Conservation (phyloP, 2,888 invertebrate species). For the Mesopsocus fuscifrons region DNA sequence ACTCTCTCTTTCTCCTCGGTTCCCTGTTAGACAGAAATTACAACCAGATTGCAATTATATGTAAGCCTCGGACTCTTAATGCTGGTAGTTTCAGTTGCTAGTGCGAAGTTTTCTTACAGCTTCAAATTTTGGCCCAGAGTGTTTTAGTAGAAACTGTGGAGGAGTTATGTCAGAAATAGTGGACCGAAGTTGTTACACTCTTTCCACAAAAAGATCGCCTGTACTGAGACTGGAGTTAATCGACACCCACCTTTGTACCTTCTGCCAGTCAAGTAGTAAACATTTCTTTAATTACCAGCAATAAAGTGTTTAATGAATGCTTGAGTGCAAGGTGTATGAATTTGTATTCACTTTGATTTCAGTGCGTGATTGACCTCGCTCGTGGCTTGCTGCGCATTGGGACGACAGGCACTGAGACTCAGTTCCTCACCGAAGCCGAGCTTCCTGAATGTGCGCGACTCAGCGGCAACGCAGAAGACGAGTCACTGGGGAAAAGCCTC, state of each 20-base stretch:
- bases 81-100: too few species aligned
- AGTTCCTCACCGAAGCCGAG: constrained; percentile 64
- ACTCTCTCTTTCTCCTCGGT: constrained; percentile 5
- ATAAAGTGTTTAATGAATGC: background rate
- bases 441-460: constrained; percentile 70
- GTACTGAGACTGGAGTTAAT: too few species aligned
- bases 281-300: background rate
- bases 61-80: too few species aligned
- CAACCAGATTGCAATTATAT: too few species aligned
- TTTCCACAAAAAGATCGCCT: too few species aligned
- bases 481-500: constrained; percentile 27
- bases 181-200: too few species aligned
- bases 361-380: constrained; percentile 85
- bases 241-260: constrained; percentile 5
- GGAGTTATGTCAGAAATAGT: too few species aligned
- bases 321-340: too few species aligned
- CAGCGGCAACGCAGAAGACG: constrained; percentile 45
- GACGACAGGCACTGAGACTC: constrained; percentile 81
- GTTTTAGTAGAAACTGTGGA: too few species aligned
- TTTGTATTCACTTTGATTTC: too few species aligned
- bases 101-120: too few species aligned
- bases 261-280: background rate
- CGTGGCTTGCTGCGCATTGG: constrained; percentile 77
- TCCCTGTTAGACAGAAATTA: constrained; percentile 1
- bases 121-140: too few species aligned